phyloP scores from a whole-genome alignment of 2,797 vertebrate species.

The Ispidina lecontei region DNA sequence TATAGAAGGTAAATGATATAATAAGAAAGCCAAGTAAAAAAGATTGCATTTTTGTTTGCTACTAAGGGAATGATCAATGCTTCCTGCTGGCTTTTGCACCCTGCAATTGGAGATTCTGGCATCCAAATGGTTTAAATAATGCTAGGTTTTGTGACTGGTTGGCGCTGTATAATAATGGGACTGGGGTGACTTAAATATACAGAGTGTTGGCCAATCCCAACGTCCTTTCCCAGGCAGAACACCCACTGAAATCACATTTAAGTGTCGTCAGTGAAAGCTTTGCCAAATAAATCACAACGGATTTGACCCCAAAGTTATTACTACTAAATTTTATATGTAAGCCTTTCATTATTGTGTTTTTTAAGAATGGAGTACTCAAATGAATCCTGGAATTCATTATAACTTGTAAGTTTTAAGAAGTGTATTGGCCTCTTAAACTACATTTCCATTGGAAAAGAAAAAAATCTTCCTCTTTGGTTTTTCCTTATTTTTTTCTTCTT shows the following conservation, averaged over 20 bases:
- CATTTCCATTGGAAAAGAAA: background rate
- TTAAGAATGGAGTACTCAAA: slow-evolving; percentile 26
- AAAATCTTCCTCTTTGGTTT: background rate
- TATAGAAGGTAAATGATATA: slow-evolving; percentile 90
- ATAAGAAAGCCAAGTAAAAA: slow-evolving; percentile 78
- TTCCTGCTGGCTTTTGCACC: slow-evolving; percentile 64
- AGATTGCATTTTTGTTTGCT: slow-evolving; percentile 76
- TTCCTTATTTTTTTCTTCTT: background rate
- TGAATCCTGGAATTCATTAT: slow-evolving; percentile 47
- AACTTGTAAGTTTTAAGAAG: background rate
- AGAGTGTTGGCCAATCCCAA: background rate
- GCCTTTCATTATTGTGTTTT: slow-evolving; percentile 56
- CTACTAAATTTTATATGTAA: slow-evolving; percentile 46
- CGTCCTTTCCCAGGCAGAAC: slow-evolving; percentile 41
- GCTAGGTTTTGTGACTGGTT: slow-evolving; percentile 47
- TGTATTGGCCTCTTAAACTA: background rate
- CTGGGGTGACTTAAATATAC: slow-evolving; percentile 52
- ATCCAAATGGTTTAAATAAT: slow-evolving; percentile 40
- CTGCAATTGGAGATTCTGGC: slow-evolving; percentile 50
- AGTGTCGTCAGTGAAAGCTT: slow-evolving; percentile 38
- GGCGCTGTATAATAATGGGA: slow-evolving; percentile 35
- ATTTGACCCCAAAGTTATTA: slow-evolving; percentile 56
- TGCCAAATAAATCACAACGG: slow-evolving; percentile 48
- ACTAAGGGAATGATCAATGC: slow-evolving; percentile 64
- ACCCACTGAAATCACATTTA: slow-evolving; percentile 50